Percentiles rank a stretch among this genome's conserved stretches.
phyloP scores from a whole-genome alignment of 2,888 invertebrate species.

The Nomada lathburiana region DNA sequence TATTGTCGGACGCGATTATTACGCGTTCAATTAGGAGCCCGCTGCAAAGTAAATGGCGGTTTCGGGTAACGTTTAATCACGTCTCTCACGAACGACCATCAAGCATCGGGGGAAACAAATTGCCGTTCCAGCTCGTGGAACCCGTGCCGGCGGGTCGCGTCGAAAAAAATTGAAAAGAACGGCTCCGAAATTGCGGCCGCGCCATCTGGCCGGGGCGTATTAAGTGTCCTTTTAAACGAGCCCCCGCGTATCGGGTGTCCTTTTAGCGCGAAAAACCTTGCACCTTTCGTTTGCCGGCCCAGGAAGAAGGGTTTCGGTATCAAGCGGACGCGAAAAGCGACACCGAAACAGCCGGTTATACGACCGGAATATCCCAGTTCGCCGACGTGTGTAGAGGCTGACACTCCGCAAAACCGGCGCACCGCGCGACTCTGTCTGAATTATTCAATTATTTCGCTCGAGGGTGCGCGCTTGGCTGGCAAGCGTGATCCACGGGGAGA shows the following conservation, averaged over 20 bases:
- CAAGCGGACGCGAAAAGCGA: constrained; percentile 60
- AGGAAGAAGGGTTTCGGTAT: constrained; percentile 54
- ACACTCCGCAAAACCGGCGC: constrained; percentile 49
- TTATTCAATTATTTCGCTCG: constrained; percentile 69
- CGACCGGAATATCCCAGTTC: constrained; percentile 42
- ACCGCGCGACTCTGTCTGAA: constrained; percentile 57
- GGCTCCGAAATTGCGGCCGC: constrained; percentile 21
- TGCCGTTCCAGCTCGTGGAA: neutral
- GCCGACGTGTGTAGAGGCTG: constrained; percentile 19
- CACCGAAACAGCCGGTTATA: constrained; percentile 48
- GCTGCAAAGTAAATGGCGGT: neutral
- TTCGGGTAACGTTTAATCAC: constrained; percentile 11
- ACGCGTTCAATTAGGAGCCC: neutral
- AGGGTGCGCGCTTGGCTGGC: constrained; percentile 42
- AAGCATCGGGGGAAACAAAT: neutral
- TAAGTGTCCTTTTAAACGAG: constrained; percentile 59
- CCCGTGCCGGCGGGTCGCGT: neutral
- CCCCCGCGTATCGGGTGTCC: constrained; percentile 55
- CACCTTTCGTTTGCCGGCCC: constrained; percentile 5
- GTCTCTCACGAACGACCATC: neutral
- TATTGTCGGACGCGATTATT: neutral
- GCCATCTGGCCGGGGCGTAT: constrained; percentile 25
- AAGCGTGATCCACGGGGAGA: constrained; percentile 51
- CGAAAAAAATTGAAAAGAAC: constrained; percentile 23
- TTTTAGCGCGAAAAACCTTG: constrained; percentile 48